A percentile compares a stretch with the other conserved stretches of the same genome.
phyloP scores from a whole-genome alignment of 2,888 invertebrate genomes.

The Mechanitis mazaeus region DNA sequence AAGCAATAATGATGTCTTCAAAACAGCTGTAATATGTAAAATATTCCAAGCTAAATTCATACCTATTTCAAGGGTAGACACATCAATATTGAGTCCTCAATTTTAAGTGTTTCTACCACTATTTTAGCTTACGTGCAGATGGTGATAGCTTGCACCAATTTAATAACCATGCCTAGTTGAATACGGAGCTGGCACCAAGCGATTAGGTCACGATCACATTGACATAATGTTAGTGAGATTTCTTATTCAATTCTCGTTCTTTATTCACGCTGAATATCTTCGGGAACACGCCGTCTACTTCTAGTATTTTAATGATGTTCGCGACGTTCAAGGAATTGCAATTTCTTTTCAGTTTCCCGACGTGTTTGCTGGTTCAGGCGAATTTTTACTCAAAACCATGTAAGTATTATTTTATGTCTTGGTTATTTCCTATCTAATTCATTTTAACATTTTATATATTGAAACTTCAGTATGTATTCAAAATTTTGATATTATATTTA shows the following conservation, averaged over 20 bases:
- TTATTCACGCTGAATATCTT: slow-evolving; percentile 30
- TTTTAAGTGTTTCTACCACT: slow-evolving; percentile 14
- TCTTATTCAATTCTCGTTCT: slow-evolving; percentile 33
- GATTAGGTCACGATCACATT: slow-evolving; percentile 33
- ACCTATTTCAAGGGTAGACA: slow-evolving; percentile 10
- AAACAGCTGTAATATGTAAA: slow-evolving; percentile 16
- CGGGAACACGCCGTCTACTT: slow-evolving; percentile 30
- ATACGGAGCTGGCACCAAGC: slow-evolving; percentile 30
- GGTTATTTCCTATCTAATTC: too few relatives aligned
- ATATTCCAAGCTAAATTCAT: slow-evolving; percentile 6
- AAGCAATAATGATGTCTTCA: slow-evolving; percentile 37
- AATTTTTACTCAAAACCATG: background rate
- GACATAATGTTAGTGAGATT: slow-evolving; percentile 28
- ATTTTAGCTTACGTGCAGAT: slow-evolving; percentile 39
- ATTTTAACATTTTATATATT: too few relatives aligned
- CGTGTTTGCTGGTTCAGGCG: slow-evolving; percentile 1
- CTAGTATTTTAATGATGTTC: slow-evolving; percentile 33
- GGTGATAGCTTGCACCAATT: slow-evolving; percentile 63
- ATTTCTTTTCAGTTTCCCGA: slow-evolving; percentile 23
- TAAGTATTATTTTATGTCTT: background rate
- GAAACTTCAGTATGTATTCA: too few relatives aligned
- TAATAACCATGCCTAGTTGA: slow-evolving; percentile 45
- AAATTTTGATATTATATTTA: too few relatives aligned
- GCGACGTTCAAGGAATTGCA: slow-evolving; percentile 29
- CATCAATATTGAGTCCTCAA: slow-evolving; percentile 13